Percentiles rank a stretch among this genome's conserved stretches.
Conservation (phyloP, 2,888 invertebrate species). For the Hypolimnas misippus region DNA sequence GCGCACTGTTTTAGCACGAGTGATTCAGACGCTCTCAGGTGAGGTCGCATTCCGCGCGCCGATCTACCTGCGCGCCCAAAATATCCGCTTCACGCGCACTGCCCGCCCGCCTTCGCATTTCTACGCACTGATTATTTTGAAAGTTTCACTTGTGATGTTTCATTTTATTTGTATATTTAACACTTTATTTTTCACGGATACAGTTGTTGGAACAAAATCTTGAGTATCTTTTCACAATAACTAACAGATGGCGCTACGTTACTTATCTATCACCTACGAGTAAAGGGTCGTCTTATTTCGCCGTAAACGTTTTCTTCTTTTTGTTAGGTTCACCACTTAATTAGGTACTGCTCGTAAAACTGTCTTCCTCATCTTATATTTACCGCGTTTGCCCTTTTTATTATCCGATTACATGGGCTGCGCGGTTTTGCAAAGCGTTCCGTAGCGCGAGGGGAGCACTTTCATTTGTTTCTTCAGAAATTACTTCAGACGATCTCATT, state of each 20-base stretch:
- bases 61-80: slow-evolving; percentile 79
- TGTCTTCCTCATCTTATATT: slow-evolving; percentile 85
- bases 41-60: slow-evolving; percentile 79
- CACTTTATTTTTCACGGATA: background rate
- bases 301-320: slow-evolving; percentile 76
- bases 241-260: slow-evolving; percentile 39
- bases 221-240: background rate
- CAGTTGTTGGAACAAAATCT: background rate
- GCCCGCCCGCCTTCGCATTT: slow-evolving; percentile 56
- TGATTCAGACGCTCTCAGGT: slow-evolving; percentile 80
- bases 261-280: slow-evolving; percentile 48
- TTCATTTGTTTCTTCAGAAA: slow-evolving; percentile 83
- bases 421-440: slow-evolving; percentile 79
- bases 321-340: slow-evolving; percentile 82
- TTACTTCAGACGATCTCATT: slow-evolving; percentile 73
- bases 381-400: slow-evolving; percentile 85
- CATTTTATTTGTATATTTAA: slow-evolving; percentile 10
- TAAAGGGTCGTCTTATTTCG: slow-evolving; percentile 49
- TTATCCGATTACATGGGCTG: slow-evolving; percentile 84
- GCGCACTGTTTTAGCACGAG: slow-evolving; percentile 76
- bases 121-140: slow-evolving; percentile 61
- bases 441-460: slow-evolving; percentile 78
- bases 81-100: slow-evolving; percentile 70
- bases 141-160: slow-evolving; percentile 13
- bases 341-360: slow-evolving; percentile 84